phyloP scores from a whole-genome alignment of 92 coral and sea anemone species.

The Pocillopora meandrina region DNA sequence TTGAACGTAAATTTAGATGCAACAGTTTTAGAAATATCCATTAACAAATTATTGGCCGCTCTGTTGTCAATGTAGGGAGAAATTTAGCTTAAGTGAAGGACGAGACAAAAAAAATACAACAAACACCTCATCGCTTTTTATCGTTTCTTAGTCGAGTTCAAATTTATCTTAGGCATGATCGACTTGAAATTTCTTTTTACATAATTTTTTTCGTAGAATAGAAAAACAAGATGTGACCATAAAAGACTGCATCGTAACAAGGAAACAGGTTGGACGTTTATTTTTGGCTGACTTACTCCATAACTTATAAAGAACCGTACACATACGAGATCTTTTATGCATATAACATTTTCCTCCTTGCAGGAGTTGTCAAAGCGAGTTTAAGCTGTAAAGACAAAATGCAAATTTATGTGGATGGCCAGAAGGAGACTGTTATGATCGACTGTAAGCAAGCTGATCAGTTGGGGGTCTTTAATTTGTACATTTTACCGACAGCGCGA shows the following conservation, averaged over 20 bases:
- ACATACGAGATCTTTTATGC: background rate
- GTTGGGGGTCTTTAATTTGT: background rate
- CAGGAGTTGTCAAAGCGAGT: conserved; percentile 14
- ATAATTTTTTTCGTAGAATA: background rate
- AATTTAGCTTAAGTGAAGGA: no score
- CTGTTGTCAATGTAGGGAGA: no score
- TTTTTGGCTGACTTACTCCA: background rate
- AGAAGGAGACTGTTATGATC: background rate
- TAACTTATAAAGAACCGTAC: background rate
- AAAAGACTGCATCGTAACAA: no score
- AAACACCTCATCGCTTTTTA: no score
- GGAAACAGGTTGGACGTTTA: background rate
- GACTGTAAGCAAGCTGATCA: background rate
- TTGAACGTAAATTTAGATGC: no score
- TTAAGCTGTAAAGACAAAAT: conserved; percentile 9
- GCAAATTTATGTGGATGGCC: conserved; percentile 26
- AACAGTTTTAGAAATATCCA: no score
- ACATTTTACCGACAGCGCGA: background rate
- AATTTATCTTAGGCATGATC: no score
- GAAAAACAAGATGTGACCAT: background rate
- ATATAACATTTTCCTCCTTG: background rate
- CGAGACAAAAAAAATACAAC: no score
- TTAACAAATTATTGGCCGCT: no score
- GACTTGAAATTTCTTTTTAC: no score
- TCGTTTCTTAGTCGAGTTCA: no score